These are phyloP conservation scores for Phoxinus dragarum DNA, from an alignment of 2,797 vertebrate genomes.

Conservation along the genomic window DNA sequence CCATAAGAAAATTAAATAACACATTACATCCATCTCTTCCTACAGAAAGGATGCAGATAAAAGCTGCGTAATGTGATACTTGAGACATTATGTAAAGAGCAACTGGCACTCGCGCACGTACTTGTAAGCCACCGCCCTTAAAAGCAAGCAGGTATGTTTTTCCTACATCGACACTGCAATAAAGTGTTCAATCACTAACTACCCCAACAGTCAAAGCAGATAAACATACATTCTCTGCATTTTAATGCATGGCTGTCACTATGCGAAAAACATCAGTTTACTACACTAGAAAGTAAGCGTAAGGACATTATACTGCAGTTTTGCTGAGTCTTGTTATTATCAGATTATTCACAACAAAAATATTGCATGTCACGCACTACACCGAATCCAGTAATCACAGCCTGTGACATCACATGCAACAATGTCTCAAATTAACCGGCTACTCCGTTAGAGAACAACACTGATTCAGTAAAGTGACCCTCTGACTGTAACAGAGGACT, in stretches of 20 bases:
- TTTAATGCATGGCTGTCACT: neutral
- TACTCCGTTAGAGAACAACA: neutral
- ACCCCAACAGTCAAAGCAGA: neutral
- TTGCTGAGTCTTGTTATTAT: neutral
- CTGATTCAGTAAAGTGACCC: neutral
- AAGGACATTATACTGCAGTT: neutral
- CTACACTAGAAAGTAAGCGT: neutral
- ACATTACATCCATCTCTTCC: neutral
- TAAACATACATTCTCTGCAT: neutral
- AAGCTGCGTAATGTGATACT: constrained; percentile 77
- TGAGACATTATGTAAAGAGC: constrained; percentile 83
- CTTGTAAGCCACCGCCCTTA: constrained; percentile 80
- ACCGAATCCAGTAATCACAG: neutral
- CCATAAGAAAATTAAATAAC: neutral
- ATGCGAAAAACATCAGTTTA: neutral
- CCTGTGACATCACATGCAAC: constrained; percentile 1
- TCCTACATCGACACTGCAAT: neutral
- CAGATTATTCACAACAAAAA: too few species aligned
- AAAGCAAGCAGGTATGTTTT: constrained; percentile 37
- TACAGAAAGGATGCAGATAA: neutral
- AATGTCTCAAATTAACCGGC: neutral
- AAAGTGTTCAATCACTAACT: neutral
- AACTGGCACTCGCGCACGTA: constrained; percentile 70
- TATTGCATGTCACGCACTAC: neutral
- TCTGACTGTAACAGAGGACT: neutral